Evolutionary conservation across 2,113 vertebrate genomes (phyloP).

Genomic region (Protomyctophum bolini): DNA sequence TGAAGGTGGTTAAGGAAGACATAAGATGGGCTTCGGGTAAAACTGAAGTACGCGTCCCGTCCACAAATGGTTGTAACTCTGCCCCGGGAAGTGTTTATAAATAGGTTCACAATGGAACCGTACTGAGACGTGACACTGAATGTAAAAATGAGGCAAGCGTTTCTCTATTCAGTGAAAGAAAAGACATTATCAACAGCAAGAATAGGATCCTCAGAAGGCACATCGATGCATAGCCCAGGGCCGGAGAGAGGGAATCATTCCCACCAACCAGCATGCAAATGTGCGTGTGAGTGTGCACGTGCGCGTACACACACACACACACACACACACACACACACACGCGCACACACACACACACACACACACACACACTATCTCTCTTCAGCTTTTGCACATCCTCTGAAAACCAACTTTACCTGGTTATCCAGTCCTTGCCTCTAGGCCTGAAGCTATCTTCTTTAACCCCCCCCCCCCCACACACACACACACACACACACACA

Average conservation of each 20-base stretch:
- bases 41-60: neutral
- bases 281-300: neutral
- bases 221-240: neutral
- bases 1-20: neutral
- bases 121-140: neutral
- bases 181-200: neutral
- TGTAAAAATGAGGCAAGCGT: neutral
- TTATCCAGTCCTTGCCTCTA: constrained; percentile 40
- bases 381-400: constrained; percentile 35
- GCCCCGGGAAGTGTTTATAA: neutral
- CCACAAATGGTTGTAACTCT: neutral
- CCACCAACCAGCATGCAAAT: neutral
- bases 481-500: constrained; percentile 8
- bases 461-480: constrained; percentile 9
- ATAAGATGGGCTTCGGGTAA: neutral
- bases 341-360: no score
- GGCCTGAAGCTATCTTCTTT: constrained; percentile 23
- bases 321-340: neutral
- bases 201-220: neutral
- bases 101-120: neutral
- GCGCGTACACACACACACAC: neutral
- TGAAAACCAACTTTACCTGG: constrained; percentile 43
- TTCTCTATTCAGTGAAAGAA: neutral
- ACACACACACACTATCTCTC: neutral
- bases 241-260: neutral